phyloP scores from a whole-genome alignment of 2,113 vertebrate species.

The Ceuthmochares aereus region DNA sequence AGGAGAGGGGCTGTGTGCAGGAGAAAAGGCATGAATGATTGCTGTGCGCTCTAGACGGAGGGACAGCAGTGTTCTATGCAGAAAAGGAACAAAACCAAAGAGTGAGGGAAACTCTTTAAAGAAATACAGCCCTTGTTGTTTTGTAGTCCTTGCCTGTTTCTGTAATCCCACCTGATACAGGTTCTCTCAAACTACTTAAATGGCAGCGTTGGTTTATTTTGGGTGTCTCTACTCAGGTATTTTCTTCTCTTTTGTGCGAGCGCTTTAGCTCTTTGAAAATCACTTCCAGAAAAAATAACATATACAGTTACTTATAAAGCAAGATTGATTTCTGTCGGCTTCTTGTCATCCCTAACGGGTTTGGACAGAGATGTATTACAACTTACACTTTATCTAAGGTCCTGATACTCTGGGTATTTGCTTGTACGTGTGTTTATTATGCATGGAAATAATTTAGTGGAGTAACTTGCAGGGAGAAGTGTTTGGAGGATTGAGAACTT shows the following conservation, averaged over 20 bases:
- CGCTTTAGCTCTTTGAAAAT: background rate
- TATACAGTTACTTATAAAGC: background rate
- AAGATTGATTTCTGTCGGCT: background rate
- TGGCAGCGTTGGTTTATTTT: background rate
- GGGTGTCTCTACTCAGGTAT: background rate
- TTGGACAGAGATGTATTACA: background rate
- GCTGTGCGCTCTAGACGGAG: background rate
- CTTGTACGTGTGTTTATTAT: background rate
- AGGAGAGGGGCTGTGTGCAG: constrained; percentile 15
- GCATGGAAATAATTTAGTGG: background rate
- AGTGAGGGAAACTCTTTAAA: background rate
- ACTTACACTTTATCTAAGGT: background rate
- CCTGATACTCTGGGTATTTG: background rate
- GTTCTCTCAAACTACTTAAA: background rate
- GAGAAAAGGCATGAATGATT: constrained; percentile 4
- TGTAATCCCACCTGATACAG: background rate
- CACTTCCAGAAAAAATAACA: constrained; percentile 38
- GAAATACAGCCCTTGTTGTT: background rate
- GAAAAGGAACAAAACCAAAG: background rate
- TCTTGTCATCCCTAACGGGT: background rate
- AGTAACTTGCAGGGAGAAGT: background rate
- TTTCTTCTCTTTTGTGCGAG: background rate
- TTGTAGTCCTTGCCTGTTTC: background rate
- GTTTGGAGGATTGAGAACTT: background rate
- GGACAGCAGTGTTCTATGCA: background rate